These are phyloP conservation scores for Parascotia fuliginaria DNA, from an alignment of 2,888 invertebrate genomes.

Conservation along the genomic window DNA sequence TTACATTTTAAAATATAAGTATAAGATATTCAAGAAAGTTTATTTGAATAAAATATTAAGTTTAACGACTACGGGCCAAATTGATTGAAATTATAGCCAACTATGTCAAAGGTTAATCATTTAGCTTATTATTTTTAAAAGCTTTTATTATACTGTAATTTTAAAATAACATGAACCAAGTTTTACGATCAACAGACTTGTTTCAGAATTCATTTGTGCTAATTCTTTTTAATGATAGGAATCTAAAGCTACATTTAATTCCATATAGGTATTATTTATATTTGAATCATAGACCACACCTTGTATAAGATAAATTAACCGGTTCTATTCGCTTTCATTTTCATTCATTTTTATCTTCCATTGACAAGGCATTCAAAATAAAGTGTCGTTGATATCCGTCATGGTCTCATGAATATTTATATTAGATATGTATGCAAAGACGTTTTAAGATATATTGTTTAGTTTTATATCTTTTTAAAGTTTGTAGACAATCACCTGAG, in stretches of 20 bases:
- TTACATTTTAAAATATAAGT: slow-evolving; percentile 17
- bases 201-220: slow-evolving; percentile 4
- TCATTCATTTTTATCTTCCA: too few species aligned
- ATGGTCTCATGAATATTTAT: too few species aligned
- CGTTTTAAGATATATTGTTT: too few species aligned
- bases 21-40: slow-evolving; percentile 28
- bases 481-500: too few species aligned
- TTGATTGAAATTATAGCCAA: slow-evolving; percentile 18
- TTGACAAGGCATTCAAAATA: too few species aligned
- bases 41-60: slow-evolving; percentile 24
- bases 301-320: too few species aligned
- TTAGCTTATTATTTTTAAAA: slow-evolving; percentile 11
- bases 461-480: too few species aligned
- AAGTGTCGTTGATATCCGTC: too few species aligned
- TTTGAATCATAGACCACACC: too few species aligned
- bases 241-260: not conserved
- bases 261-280: too few species aligned
- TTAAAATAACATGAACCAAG: not conserved
- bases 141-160: not conserved
- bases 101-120: slow-evolving; percentile 29
- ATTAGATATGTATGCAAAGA: too few species aligned
- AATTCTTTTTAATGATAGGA: not conserved
- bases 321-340: too few species aligned
- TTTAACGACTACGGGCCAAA: slow-evolving; percentile 12
- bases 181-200: not conserved